phyloP scores from a whole-genome alignment of 2,113 vertebrate species.

The Bos indicus region DNA sequence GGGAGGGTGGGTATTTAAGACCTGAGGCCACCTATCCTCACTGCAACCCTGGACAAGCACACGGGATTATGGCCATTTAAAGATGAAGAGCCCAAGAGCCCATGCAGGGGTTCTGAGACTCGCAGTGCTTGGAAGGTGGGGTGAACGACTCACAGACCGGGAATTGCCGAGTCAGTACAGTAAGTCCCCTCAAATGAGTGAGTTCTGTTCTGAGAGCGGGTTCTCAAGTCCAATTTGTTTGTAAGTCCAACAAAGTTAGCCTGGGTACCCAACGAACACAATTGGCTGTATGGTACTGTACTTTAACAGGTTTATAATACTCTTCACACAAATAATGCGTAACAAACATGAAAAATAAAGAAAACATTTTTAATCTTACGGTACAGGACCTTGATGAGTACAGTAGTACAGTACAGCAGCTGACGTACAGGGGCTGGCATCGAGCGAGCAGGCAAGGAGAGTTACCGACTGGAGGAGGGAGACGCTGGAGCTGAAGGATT shows the following conservation, averaged over 20 bases:
- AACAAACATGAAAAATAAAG: neutral
- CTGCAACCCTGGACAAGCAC: neutral
- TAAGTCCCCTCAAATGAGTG: neutral
- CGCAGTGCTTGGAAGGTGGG: neutral
- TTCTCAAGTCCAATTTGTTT: neutral
- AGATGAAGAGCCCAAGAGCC: neutral
- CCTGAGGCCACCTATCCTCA: neutral
- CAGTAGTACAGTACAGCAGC: neutral
- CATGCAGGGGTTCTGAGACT: neutral
- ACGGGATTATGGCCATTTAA: neutral
- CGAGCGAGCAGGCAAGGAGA: neutral
- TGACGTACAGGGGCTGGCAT: neutral
- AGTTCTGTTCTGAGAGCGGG: accelerated
- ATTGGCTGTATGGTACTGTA: neutral
- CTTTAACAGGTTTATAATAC: neutral
- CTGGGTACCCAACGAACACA: neutral
- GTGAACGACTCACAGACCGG: too few relatives aligned
- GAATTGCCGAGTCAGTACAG: accelerated
- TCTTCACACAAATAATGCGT: neutral
- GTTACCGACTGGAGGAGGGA: neutral
- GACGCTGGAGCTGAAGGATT: neutral
- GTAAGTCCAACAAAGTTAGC: neutral
- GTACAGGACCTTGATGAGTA: neutral
- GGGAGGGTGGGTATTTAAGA: neutral
- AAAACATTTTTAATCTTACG: accelerated